A percentile compares a stretch with the other conserved stretches of the same genome.
Conservation (phyloP, 2,113 vertebrate genomes). For the Tetrao urogallus region DNA sequence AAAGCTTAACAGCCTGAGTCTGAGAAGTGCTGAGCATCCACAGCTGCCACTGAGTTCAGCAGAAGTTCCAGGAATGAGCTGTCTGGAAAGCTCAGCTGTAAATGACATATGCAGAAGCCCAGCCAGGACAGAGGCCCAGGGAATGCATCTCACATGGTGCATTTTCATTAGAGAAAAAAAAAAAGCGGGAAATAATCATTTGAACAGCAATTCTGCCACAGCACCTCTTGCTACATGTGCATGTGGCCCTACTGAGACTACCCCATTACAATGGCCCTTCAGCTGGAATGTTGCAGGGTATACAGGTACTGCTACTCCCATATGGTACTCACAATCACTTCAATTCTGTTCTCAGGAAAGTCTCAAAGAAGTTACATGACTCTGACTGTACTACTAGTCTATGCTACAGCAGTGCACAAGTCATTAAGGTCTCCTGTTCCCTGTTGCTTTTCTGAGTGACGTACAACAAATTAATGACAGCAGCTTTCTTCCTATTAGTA, state of each 20-base stretch:
- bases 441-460: background rate
- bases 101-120: background rate
- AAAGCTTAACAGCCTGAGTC: slow-evolving; percentile 12
- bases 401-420: background rate
- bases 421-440: background rate
- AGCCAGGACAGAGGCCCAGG: slow-evolving; percentile 11
- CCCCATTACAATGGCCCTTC: background rate
- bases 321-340: rapidly evolving
- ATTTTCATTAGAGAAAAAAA: background rate
- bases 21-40: slow-evolving; percentile 30
- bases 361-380: background rate
- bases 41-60: slow-evolving; percentile 42
- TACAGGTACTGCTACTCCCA: background rate
- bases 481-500: background rate
- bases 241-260: background rate
- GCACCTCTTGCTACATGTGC: background rate
- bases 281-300: background rate
- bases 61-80: slow-evolving; percentile 9
- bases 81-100: background rate
- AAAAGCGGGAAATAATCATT: background rate
- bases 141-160: background rate
- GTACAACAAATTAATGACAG: background rate
- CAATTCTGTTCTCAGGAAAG: background rate
- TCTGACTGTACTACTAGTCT: background rate
- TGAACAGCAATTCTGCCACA: background rate